A percentile compares a stretch with the other conserved stretches of the same genome.
Evolutionary conservation across 2,113 vertebrate species (phyloP).

Genomic region (Lamprotornis superbus): DNA sequence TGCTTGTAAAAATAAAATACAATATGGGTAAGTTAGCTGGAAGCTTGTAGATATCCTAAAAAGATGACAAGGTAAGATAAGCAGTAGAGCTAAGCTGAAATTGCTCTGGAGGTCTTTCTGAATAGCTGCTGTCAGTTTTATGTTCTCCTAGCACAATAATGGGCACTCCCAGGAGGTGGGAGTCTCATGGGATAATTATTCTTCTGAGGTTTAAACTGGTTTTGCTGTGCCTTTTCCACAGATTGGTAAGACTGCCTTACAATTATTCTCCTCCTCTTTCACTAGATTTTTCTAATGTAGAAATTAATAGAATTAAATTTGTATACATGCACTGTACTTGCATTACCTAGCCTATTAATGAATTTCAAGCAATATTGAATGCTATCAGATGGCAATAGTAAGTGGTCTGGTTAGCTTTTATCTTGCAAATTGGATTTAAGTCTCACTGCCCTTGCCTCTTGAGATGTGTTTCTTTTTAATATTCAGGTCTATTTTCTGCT

Average conservation of each 20-base stretch:
- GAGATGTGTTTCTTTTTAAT: slow-evolving; percentile 30
- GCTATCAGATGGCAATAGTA: slow-evolving; percentile 35
- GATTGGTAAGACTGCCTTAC: slow-evolving; percentile 9
- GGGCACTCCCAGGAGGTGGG: slow-evolving; percentile 32
- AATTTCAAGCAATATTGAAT: slow-evolving; percentile 34
- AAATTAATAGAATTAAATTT: slow-evolving; percentile 64
- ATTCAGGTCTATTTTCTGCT: slow-evolving; percentile 42
- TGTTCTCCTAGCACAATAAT: slow-evolving; percentile 25
- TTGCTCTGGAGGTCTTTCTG: slow-evolving; percentile 38
- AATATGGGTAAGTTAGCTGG: background rate
- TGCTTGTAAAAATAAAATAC: background rate
- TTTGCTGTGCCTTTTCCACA: background rate
- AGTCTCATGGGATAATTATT: slow-evolving; percentile 19
- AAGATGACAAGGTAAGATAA: background rate
- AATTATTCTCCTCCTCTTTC: slow-evolving; percentile 39
- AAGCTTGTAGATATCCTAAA: background rate
- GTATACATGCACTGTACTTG: slow-evolving; percentile 39
- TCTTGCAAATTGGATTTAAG: slow-evolving; percentile 51
- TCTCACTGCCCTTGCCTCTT: slow-evolving; percentile 11
- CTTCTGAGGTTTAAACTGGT: slow-evolving; percentile 2
- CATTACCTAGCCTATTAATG: slow-evolving; percentile 21
- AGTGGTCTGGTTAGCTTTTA: slow-evolving; percentile 43
- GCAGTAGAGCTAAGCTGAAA: background rate
- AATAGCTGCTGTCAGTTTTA: slow-evolving; percentile 30
- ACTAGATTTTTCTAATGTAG: slow-evolving; percentile 17